Evolutionary conservation across 2,797 vertebrate genomes (phyloP), one percentile per base, ranked within the genome.

Genomic region (Psittacula derbiana): DNA sequence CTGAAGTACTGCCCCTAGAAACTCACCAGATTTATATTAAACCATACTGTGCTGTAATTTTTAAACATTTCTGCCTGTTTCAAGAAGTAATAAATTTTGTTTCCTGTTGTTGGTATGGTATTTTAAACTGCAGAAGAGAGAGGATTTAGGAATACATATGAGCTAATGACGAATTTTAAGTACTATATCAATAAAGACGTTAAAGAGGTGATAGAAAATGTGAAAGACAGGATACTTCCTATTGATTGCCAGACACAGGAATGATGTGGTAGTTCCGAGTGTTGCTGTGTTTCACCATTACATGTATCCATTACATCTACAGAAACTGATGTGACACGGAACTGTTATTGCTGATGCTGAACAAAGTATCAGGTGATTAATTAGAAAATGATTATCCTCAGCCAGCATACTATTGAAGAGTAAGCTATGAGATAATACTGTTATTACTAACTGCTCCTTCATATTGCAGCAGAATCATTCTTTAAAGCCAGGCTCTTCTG

Each of bases 371-470:
- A 80, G 60, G 80, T 91, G 89, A 95, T 92, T 93, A 95, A 93
- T 94, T 96, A 93, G 69, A 94, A 91, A 95, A 92, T 58, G 53
- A 83, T 91, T 94, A 80, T 95, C 95, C 82, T 74, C 52, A 91
- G 65, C 64, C 85, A 94, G 62, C 64, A 24, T 50, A 41, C 28
- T 94, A 33, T 41, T 95, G 87, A 93, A 86, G 74, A 73, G 50
- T 65, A 82, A 93, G 87, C 38, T 94, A 71, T 62, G 49, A 91
- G 78, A 36, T 90, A 69, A 7, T 5, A 2, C 31, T 38, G 1
- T 13, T 79, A 18, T 23, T 64, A 78, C 66, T n/a, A 76, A 47
- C 11, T 1, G 2, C 6, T 76, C 11, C 24, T 76, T 88, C 61
- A 21, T 36, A 33, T 8, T 72, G 58, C 28, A 67, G 44, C 38